A percentile compares a stretch with the other conserved stretches of the same genome.
Conservation (phyloP, 1,140 invertebrate species). For the Parasteatoda tepidariorum region DNA sequence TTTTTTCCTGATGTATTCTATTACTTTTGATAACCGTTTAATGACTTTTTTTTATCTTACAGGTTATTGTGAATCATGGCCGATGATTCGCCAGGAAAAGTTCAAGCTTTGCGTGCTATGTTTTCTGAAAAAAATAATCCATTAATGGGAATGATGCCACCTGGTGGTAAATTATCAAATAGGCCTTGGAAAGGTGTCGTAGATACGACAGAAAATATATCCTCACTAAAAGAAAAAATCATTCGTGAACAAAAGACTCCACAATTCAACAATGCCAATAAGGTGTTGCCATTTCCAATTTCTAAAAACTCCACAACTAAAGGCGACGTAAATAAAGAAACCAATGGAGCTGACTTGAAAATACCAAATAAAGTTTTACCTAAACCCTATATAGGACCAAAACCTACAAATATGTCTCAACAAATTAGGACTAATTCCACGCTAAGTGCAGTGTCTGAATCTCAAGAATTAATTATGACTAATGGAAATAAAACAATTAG, state of each 20-base stretch:
- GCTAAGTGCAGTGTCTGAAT: neutral
- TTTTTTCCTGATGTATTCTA: neutral
- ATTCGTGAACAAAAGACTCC: neutral
- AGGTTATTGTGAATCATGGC: conserved; percentile 29
- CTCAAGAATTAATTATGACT: neutral
- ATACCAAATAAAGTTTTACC: neutral
- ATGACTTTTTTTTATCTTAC: neutral
- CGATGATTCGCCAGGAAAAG: conserved; percentile 52
- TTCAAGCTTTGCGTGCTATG: conserved; percentile 48
- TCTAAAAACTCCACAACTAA: neutral
- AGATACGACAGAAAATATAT: neutral
- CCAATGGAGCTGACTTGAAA: conserved; percentile 1
- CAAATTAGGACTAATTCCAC: conserved; percentile 9
- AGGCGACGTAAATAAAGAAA: conserved; percentile 4
- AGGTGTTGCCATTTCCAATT: neutral
- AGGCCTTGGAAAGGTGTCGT: conserved; percentile 17
- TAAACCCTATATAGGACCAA: conserved; percentile 37
- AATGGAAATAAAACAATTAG: neutral
- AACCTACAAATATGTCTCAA: conserved; percentile 6
- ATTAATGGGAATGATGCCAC: conserved; percentile 47
- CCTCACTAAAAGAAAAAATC: conserved; percentile 7
- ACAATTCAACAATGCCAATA: neutral
- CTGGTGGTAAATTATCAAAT: neutral
- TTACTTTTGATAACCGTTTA: neutral
- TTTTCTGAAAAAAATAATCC: conserved; percentile 48